These are phyloP conservation scores for Thalpophila matura DNA, from an alignment of 2,888 invertebrate genomes.

Conservation along the genomic window DNA sequence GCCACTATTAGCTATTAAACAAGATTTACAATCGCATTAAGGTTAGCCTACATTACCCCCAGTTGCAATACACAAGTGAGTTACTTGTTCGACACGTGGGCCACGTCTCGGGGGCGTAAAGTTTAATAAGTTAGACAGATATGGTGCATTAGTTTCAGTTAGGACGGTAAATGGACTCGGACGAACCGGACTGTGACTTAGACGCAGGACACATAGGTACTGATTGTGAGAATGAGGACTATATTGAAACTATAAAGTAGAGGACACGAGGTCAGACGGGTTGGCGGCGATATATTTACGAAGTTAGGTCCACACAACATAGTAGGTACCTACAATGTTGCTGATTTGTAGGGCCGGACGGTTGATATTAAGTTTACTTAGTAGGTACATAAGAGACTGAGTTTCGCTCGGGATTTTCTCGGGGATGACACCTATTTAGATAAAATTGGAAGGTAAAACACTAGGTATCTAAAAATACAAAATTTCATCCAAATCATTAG, in stretches of 20 bases:
- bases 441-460: too few species aligned
- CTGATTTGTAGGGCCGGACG: not conserved
- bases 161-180: conserved; percentile 73
- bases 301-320: conserved; percentile 19
- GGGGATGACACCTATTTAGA: too few species aligned
- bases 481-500: too few species aligned
- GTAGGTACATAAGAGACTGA: not conserved
- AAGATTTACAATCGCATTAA: conserved; percentile 56
- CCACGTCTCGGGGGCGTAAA: conserved; percentile 81
- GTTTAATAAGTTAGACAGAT: conserved; percentile 81
- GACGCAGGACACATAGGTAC: conserved; percentile 33
- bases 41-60: conserved; percentile 42
- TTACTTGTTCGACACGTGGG: conserved; percentile 67
- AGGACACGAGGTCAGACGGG: conserved; percentile 21
- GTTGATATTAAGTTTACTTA: not conserved
- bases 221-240: conserved; percentile 44
- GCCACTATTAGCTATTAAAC: conserved; percentile 39
- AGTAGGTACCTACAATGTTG: not conserved
- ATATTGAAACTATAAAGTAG: conserved; percentile 53
- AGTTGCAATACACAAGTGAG: conserved; percentile 59
- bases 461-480: too few species aligned
- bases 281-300: conserved; percentile 31
- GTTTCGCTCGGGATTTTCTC: too few species aligned
- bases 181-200: conserved; percentile 71
- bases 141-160: conserved; percentile 84